A percentile compares a stretch with the other conserved stretches of the same genome.
Evolutionary conservation across 2,113 vertebrate genomes (phyloP).

Genomic region (Corydoras maculifer): DNA sequence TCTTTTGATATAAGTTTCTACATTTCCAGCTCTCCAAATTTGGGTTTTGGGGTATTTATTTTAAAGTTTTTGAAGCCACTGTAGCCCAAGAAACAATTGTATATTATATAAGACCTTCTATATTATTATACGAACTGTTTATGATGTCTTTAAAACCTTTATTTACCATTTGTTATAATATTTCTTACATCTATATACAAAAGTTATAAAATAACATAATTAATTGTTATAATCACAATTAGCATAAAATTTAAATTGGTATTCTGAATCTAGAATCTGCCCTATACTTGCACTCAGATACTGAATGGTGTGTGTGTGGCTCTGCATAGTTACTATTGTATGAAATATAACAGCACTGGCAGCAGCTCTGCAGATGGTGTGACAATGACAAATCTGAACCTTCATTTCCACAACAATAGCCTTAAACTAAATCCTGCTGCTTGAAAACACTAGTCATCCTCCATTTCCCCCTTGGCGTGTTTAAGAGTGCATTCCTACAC

Average conservation of each 20-base stretch:
- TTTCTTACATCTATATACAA: too few relatives aligned
- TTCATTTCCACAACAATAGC: slow-evolving; percentile 67
- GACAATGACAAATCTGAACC: slow-evolving; percentile 52
- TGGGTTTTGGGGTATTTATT: too few relatives aligned
- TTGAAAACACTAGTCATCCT: slow-evolving; percentile 41
- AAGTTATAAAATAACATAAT: too few relatives aligned
- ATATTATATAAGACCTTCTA: too few relatives aligned
- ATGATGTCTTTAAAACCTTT: too few relatives aligned
- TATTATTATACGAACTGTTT: too few relatives aligned
- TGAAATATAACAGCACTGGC: slow-evolving; percentile 24
- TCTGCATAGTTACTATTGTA: neutral
- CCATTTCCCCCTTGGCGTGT: slow-evolving; percentile 5
- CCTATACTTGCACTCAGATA: slow-evolving; percentile 1
- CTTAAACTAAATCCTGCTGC: slow-evolving; percentile 40
- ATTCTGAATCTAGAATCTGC: slow-evolving; percentile 9
- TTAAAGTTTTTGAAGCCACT: too few relatives aligned
- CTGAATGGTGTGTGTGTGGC: slow-evolving; percentile 23
- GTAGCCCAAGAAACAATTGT: too few relatives aligned
- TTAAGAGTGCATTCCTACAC: neutral
- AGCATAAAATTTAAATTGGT: neutral
- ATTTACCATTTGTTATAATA: too few relatives aligned
- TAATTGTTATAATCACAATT: too few relatives aligned
- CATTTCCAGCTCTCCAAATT: too few relatives aligned
- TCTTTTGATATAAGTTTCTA: too few relatives aligned
- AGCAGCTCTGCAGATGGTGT: slow-evolving; percentile 57